Base-by-base conservation (phyloP, 2,113 vertebrate species). In the Tychaedon coryphoeus region DNA sequence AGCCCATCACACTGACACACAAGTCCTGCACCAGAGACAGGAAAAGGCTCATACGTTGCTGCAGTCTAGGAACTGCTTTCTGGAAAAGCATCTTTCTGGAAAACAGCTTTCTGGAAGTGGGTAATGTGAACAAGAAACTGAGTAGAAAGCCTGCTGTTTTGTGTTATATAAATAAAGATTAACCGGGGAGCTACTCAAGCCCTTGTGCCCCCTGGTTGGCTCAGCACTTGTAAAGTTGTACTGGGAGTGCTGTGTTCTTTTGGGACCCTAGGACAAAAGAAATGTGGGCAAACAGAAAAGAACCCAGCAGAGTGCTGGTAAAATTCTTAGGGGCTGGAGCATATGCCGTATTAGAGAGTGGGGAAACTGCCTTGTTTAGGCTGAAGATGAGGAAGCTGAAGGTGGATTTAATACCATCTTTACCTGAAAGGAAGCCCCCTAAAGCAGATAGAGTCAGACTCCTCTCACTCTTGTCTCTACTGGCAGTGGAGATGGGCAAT, bases 21-120 rank as follows among this genome's bases (percentile, higher is more conserved):
- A 23, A 43, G 67, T 31, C 57, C 22, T 67, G 19, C 28, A 40
- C 12, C 28, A 42, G 74, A 11, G 14, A 19, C 19, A 29, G 56
- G 64, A 70, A 60, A 56, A 87, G 23, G 2, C 18, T 10, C 9
- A 2, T 50, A 7, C 0, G 0, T 26, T 0, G 0, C 28, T 14
- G 8, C 22, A 61, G 26, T 40, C 45, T 31, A 14, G 20, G n/a
- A 58, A 15, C 29, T 58, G 53, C 50, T 51, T 50, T 24, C 33
- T 76, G 77, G 25, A 40, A 72, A 72, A 43, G 42, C 23, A 42
- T 40, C 77, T 72, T 80, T 64, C 54, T 90, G 77, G 25, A 40
- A 72, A 72, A 43, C 20, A 42, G 43, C 77, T 73, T 80, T 60
- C 54, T 87, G 73, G 25, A 50, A 76, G 15, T 28, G n/a, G 4